These are phyloP conservation scores for Rhabdornis inornatus DNA, from an alignment of 2,113 vertebrate genomes.

Conservation along the genomic window DNA sequence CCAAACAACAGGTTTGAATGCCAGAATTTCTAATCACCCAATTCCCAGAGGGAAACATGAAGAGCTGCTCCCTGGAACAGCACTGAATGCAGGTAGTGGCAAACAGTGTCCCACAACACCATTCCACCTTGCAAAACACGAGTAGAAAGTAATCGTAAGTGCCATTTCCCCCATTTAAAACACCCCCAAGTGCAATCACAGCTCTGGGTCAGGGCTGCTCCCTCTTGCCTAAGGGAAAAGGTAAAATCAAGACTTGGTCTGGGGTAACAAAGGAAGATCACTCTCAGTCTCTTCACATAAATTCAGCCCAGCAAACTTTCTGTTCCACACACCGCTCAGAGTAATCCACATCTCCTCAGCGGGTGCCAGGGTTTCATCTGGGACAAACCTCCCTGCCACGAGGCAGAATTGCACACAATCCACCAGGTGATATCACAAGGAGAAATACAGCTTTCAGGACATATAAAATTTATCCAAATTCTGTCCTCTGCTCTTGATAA, in stretches of 20 bases:
- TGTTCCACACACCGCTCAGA: not conserved
- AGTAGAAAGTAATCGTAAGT: rapidly evolving
- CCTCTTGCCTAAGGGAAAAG: not conserved
- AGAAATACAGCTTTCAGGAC: not conserved
- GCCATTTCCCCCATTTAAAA: not conserved
- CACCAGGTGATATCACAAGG: not conserved
- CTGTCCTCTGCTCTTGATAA: not conserved
- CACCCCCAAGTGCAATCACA: not conserved
- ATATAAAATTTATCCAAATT: not conserved
- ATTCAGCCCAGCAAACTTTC: not conserved
- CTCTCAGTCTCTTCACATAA: not conserved
- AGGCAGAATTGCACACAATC: not conserved
- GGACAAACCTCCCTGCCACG: not conserved
- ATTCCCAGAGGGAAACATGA: not conserved
- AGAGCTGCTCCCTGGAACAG: not conserved
- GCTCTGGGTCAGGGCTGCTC: not conserved
- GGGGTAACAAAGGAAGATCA: not conserved
- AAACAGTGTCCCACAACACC: not conserved
- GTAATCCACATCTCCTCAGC: not conserved
- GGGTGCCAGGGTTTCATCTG: not conserved
- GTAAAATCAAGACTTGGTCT: not conserved
- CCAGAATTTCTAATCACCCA: not conserved
- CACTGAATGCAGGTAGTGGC: rapidly evolving
- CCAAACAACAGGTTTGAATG: not conserved
- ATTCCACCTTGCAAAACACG: not conserved